A percentile compares a stretch with the other conserved stretches of the same genome.
Evolutionary conservation across 2,797 vertebrate genomes (phyloP).

Genomic region (Manis crassicaudata): DNA sequence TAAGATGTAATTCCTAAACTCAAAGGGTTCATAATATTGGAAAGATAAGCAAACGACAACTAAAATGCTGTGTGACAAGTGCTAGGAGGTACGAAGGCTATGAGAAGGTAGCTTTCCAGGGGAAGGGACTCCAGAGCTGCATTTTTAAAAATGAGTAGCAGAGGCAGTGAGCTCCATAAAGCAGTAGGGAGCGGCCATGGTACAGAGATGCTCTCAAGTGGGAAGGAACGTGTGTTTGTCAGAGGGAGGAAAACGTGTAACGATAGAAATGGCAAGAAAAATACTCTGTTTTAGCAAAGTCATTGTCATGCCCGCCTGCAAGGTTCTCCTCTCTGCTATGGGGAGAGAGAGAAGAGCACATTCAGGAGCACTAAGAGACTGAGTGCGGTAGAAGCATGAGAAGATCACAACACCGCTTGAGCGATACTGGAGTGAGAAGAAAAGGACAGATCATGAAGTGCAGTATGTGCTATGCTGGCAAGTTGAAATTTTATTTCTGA

Average conservation of each 20-base stretch:
- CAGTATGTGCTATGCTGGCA: neutral
- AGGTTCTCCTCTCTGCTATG: neutral
- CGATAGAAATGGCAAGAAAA: neutral
- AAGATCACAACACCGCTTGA: neutral
- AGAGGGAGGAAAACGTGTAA: neutral
- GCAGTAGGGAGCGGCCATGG: fast-evolving
- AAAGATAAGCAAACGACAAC: neutral
- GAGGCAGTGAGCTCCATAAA: neutral
- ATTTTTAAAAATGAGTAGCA: neutral
- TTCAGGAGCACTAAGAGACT: neutral
- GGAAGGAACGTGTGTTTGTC: neutral
- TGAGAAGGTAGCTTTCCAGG: neutral
- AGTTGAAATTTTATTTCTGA: neutral
- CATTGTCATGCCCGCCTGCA: neutral
- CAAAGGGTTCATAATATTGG: neutral
- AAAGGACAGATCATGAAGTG: neutral
- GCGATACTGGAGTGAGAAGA: neutral
- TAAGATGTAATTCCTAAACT: neutral
- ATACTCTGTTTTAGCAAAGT: neutral
- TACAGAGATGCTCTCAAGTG: neutral
- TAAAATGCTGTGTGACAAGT: neutral
- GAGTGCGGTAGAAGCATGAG: neutral
- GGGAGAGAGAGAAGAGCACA: neutral
- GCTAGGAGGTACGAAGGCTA: no score
- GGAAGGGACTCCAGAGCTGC: neutral